These are phyloP conservation scores for Nerophis ophidion DNA, from an alignment of 2,113 vertebrate species.

Conservation along the genomic window DNA sequence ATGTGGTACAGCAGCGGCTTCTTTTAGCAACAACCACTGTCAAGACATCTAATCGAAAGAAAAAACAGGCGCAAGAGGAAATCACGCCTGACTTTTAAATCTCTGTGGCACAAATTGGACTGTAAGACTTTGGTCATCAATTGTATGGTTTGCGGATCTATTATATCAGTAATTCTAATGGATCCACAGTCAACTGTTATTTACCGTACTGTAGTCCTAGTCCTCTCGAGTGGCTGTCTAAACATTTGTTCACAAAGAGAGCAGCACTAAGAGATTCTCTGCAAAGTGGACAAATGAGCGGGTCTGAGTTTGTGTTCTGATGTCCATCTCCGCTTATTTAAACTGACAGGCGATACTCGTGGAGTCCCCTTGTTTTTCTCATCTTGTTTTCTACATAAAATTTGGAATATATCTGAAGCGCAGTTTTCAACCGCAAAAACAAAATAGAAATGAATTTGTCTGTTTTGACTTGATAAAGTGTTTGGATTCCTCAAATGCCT, in stretches of 20 bases:
- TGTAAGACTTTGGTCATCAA: background rate
- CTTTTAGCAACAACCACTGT: no score
- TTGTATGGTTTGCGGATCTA: background rate
- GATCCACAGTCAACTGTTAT: background rate
- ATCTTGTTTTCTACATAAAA: conserved; percentile 1
- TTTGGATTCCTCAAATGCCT: conserved; percentile 44
- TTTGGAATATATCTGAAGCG: background rate
- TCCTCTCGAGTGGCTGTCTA: conserved; percentile 5
- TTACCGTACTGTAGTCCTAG: background rate
- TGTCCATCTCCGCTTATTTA: conserved; percentile 39
- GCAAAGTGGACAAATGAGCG: conserved; percentile 7
- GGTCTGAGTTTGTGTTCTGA: conserved; percentile 21
- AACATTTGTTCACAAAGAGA: conserved; percentile 11
- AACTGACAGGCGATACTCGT: conserved; percentile 41
- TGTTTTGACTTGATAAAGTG: conserved; percentile 14
- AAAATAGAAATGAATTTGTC: background rate
- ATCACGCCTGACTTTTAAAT: no score
- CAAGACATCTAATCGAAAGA: no score
- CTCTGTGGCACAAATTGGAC: background rate
- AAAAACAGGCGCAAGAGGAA: no score
- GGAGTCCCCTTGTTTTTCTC: conserved; percentile 1
- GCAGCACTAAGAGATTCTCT: conserved; percentile 8
- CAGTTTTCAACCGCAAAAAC: background rate
- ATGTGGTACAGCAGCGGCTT: no score
- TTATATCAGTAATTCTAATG: background rate